Evolutionary conservation across 2,797 vertebrate genomes (phyloP).

Genomic region (Syngnathus acus): DNA sequence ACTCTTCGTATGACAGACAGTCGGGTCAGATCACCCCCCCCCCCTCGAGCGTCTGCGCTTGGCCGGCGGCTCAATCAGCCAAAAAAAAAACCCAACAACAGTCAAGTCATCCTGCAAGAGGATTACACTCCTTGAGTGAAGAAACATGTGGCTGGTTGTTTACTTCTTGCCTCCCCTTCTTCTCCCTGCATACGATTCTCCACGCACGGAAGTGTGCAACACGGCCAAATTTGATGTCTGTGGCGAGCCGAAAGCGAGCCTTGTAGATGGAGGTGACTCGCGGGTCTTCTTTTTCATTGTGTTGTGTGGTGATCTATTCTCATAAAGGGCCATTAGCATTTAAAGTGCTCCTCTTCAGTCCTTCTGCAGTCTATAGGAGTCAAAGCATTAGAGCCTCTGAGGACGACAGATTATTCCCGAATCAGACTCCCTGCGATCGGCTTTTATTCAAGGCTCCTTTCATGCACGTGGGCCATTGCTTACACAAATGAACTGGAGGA

Average conservation of each 20-base stretch:
- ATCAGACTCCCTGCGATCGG: constrained; percentile 46
- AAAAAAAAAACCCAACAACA: constrained; percentile 43
- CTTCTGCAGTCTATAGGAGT: constrained; percentile 55
- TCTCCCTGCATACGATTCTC: constrained; percentile 13
- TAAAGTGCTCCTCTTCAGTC: constrained; percentile 59
- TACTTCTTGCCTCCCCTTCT: constrained; percentile 7
- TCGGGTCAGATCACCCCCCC: constrained; percentile 46
- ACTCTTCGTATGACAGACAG: constrained; percentile 53
- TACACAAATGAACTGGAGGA: constrained; percentile 43
- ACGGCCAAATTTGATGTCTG: constrained; percentile 4
- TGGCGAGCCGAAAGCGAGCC: background rate
- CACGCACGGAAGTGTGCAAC: background rate
- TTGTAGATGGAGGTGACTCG: background rate
- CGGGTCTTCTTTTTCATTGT: constrained; percentile 24
- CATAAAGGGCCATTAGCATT: constrained; percentile 63
- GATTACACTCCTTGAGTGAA: constrained; percentile 58
- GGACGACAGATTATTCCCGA: constrained; percentile 56
- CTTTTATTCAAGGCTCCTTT: constrained; percentile 47
- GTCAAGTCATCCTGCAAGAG: constrained; percentile 55
- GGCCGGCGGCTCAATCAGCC: constrained; percentile 47
- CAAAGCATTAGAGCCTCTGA: constrained; percentile 56
- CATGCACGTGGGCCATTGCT: constrained; percentile 36
- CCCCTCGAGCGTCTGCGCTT: constrained; percentile 56
- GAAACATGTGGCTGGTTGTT: constrained; percentile 26
- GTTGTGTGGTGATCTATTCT: constrained; percentile 53